phyloP scores from a whole-genome alignment of 2,888 invertebrate genomes.

The Ormia ochracea region DNA sequence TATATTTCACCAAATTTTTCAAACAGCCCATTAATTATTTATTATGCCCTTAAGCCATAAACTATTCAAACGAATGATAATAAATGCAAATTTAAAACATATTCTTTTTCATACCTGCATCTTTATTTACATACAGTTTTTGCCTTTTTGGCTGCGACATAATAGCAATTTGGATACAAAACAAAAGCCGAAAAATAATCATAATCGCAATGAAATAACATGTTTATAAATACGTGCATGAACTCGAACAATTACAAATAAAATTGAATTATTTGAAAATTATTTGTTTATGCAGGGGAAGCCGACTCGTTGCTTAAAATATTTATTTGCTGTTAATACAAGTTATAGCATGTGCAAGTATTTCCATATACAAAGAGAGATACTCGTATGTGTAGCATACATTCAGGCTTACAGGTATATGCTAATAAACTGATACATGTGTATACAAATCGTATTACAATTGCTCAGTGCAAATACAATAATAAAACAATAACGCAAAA shows the following conservation, averaged over 20 bases:
- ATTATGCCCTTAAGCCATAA: constrained; percentile 48
- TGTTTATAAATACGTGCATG: neutral
- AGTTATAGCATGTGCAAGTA: constrained; percentile 3
- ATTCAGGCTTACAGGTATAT: neutral
- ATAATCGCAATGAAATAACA: constrained; percentile 3
- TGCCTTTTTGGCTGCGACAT: constrained; percentile 6
- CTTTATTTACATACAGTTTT: neutral
- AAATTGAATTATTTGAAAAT: constrained; percentile 57
- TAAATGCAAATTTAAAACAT: constrained; percentile 34
- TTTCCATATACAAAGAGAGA: neutral
- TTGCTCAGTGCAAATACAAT: neutral
- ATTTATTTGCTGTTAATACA: constrained; percentile 42
- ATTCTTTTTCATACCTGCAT: neutral
- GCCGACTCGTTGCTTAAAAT: neutral
- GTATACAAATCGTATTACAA: constrained; percentile 34
- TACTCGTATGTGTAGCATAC: neutral
- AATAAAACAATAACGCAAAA: too few species aligned
- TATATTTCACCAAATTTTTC: constrained; percentile 41
- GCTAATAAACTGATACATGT: constrained; percentile 42
- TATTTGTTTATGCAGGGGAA: constrained; percentile 40
- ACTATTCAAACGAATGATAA: constrained; percentile 11
- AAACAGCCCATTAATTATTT: constrained; percentile 49
- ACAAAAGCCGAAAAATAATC: neutral
- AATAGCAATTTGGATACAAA: constrained; percentile 11
- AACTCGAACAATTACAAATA: constrained; percentile 29